Percentiles rank a stretch among this genome's conserved stretches.
Evolutionary conservation across 2,888 invertebrate species (phyloP).

Genomic region (Carcina quercana): DNA sequence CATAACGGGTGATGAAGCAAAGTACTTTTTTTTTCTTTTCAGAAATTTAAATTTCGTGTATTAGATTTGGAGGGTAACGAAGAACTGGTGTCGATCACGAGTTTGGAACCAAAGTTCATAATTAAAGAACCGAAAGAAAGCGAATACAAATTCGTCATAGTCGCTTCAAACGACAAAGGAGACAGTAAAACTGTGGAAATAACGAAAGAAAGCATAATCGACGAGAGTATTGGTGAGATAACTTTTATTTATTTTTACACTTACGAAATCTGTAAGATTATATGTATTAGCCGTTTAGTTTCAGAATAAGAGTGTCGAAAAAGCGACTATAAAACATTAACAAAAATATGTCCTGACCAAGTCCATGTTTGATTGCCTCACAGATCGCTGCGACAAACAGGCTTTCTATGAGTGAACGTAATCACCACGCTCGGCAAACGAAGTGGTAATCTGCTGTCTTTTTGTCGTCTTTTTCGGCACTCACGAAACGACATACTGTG

Average conservation of each 20-base stretch:
- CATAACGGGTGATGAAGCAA: too few species aligned
- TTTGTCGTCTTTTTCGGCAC: too few species aligned
- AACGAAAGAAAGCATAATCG: conserved; percentile 37
- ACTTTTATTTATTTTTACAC: neutral
- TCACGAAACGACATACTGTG: too few species aligned
- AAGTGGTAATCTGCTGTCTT: too few species aligned
- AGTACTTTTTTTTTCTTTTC: conserved; percentile 22
- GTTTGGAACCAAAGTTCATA: conserved; percentile 51
- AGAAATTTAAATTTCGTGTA: conserved; percentile 59
- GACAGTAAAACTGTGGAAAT: conserved; percentile 50
- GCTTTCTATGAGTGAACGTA: too few species aligned
- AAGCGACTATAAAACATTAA: neutral
- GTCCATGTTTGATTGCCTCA: too few species aligned
- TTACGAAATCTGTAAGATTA: too few species aligned
- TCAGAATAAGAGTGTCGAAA: neutral
- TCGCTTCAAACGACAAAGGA: conserved; percentile 60
- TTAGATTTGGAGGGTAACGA: conserved; percentile 35
- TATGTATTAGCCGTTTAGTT: neutral
- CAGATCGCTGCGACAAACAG: too few species aligned
- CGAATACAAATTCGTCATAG: conserved; percentile 46
- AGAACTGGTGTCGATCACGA: conserved; percentile 46
- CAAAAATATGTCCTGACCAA: too few species aligned
- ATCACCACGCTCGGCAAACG: too few species aligned
- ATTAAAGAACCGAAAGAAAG: conserved; percentile 46
- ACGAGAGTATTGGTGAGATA: conserved; percentile 20